phyloP scores from a whole-genome alignment of 2,888 invertebrate genomes.

The Bellardia bayeri region DNA sequence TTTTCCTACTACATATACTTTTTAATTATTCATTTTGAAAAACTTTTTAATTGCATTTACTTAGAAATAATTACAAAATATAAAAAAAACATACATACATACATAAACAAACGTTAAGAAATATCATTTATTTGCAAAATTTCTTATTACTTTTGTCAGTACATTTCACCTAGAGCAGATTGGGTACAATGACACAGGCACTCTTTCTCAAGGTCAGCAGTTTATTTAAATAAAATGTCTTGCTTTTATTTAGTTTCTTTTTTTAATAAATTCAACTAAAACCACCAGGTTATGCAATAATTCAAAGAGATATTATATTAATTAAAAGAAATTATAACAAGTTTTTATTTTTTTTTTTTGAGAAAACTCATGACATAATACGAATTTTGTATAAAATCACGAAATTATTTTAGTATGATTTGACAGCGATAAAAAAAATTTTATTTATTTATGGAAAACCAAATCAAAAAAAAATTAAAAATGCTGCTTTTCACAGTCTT shows the following conservation, averaged over 20 bases:
- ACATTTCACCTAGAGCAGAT: background rate
- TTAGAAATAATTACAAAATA: constrained; percentile 3
- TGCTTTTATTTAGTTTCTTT: constrained; percentile 12
- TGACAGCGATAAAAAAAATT: constrained; percentile 50
- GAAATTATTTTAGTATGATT: constrained; percentile 44
- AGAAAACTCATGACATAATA: constrained; percentile 41
- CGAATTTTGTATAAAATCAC: constrained; percentile 13
- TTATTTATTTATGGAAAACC: constrained; percentile 53
- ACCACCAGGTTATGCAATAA: constrained; percentile 53
- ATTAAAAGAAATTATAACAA: background rate
- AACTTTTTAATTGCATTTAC: constrained; percentile 4
- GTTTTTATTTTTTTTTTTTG: background rate
- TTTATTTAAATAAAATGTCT: constrained; percentile 34
- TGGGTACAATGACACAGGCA: constrained; percentile 66
- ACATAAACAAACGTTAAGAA: background rate
- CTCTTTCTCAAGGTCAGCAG: constrained; percentile 63
- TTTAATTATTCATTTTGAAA: too few relatives aligned
- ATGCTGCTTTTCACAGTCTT: background rate
- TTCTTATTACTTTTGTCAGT: constrained; percentile 48
- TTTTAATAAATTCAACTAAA: constrained; percentile 52
- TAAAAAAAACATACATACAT: background rate
- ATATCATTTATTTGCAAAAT: background rate
- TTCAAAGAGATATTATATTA: constrained; percentile 43
- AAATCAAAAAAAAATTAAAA: constrained; percentile 14
- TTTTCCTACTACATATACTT: background rate